Evolutionary conservation across 2,797 vertebrate genomes (phyloP).

Genomic region (Callimico goeldii): DNA sequence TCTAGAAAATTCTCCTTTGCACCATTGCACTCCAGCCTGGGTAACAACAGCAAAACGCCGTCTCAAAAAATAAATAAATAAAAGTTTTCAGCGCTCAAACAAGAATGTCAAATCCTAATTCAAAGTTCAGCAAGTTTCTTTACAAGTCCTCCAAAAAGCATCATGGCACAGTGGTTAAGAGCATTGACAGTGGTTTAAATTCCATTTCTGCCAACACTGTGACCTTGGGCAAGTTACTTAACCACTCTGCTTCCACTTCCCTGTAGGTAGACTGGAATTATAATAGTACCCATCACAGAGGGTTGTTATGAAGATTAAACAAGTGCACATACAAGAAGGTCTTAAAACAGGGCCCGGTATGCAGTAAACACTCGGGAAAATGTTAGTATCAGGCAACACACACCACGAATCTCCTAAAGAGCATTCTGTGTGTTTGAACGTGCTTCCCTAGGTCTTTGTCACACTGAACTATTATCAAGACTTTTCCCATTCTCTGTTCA

Average conservation of each 20-base stretch:
- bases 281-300: neutral
- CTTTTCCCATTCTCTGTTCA: neutral
- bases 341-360: neutral
- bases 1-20: neutral
- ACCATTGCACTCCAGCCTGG: no score
- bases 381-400: neutral
- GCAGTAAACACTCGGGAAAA: neutral
- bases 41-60: no score
- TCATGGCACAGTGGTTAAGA: neutral
- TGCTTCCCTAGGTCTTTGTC: neutral
- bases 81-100: neutral
- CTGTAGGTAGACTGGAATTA: neutral
- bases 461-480: neutral
- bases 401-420: neutral
- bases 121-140: neutral
- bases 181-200: neutral
- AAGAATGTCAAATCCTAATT: neutral
- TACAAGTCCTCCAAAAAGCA: neutral
- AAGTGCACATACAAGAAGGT: neutral
- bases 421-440: neutral
- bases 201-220: neutral
- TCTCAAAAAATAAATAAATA: no score
- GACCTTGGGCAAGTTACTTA: neutral
- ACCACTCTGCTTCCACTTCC: neutral
- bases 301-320: neutral